These are phyloP conservation scores for Eilema caniola DNA, from an alignment of 2,888 invertebrate genomes.

Conservation along the genomic window DNA sequence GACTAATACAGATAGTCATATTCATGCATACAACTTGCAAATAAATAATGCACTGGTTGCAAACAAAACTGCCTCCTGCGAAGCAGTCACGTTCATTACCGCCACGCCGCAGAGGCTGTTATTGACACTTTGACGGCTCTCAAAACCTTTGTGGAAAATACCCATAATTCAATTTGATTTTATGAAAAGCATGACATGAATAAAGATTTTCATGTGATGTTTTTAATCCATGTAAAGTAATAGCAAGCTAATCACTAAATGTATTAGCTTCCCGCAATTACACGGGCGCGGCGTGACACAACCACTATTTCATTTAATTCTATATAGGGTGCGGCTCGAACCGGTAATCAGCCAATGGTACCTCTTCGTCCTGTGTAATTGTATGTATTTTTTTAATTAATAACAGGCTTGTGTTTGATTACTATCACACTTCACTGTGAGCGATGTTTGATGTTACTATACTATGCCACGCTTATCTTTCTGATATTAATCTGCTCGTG, in stretches of 20 bases:
- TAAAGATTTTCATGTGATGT: neutral
- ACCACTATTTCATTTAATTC: conserved; percentile 4
- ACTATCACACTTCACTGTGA: neutral
- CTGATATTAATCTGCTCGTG: neutral
- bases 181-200: neutral
- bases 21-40: too few species aligned
- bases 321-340: conserved; percentile 3
- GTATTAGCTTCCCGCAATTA: conserved; percentile 50
- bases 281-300: conserved; percentile 34
- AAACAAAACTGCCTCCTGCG: too few species aligned
- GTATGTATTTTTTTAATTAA: neutral
- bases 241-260: conserved; percentile 38
- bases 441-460: neutral
- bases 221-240: conserved; percentile 13
- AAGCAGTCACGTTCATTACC: too few species aligned
- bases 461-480: neutral
- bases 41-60: too few species aligned
- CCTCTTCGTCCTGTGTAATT: neutral
- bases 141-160: too few species aligned
- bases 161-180: neutral
- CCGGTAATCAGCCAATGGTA: neutral
- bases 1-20: too few species aligned
- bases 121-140: too few species aligned
- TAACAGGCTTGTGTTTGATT: conserved; percentile 1
- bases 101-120: too few species aligned